Evolutionary conservation across 1,140 invertebrate species (phyloP), one percentile per base, ranked within the genome.

Genomic region (Diploscapter pachys): DNA sequence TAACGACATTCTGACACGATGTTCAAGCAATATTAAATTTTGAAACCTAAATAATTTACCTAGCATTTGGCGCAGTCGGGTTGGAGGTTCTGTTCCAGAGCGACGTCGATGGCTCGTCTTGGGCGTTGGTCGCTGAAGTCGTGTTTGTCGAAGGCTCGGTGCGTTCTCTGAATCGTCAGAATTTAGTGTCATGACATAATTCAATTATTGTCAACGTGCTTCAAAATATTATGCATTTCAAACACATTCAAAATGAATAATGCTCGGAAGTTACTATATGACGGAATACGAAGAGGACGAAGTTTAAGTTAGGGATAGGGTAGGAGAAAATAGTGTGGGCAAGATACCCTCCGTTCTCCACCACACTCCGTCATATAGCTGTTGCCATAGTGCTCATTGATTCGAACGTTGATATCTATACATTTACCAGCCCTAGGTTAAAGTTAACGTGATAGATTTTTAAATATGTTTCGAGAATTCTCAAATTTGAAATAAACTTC

Each of bases 91-190:
- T 31, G 31, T 31, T 31, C 31, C 31, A 31, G 31, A 31, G 31
- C 1, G 31, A 31, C 31, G 31, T 31, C 31, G 31, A 31, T 31
- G 31, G 31, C 1, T 31, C 31, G 31, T 31, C 31, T 31, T 31
- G 31, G 31, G 31, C 31, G 31, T 31, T 31, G 31, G 77, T 79
- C 55, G 71, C 78, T 71, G 73, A 74, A 54, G 78, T 79, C n/a
- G 78, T 79, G 49, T 72, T 72, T 6, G 78, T 79, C 11, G 75
- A 78, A 3, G 78, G 78, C 62, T 79, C 78, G 48, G 69, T 73
- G 13, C 75, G 70, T 54, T 79, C 78, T 56, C 78, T 79, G 56
- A 72, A 68, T 13, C 59, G 55, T 49, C 54, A 51, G 5, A 57
- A 59, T 50, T 4, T 9, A 51, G 59, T 68, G 73, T 68, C 13